Evolutionary conservation across 2,113 vertebrate genomes (phyloP).

Genomic region (Tympanuchus pallidicinctus): DNA sequence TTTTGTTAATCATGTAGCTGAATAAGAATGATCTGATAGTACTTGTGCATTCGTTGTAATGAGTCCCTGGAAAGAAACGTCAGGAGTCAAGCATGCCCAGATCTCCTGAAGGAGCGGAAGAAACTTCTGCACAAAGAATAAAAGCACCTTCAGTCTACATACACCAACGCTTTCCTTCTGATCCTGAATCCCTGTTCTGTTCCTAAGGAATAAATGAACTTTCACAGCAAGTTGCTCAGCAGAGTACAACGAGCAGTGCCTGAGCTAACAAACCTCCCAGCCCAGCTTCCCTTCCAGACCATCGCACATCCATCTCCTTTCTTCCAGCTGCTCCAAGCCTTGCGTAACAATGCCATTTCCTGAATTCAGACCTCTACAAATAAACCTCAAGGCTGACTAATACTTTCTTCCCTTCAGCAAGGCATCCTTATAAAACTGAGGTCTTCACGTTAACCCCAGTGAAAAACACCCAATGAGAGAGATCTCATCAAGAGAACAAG

Average conservation of each 20-base stretch:
- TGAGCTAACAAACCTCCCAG: constrained; percentile 17
- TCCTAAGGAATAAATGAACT: neutral
- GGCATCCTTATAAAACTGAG: constrained; percentile 4
- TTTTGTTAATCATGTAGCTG: constrained; percentile 28
- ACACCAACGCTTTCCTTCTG: neutral
- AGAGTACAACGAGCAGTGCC: constrained; percentile 1
- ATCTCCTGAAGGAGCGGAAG: neutral
- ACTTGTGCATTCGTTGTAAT: constrained; percentile 32
- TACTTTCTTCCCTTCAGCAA: constrained; percentile 36
- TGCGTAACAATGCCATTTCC: constrained; percentile 52
- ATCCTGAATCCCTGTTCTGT: neutral
- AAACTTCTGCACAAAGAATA: constrained; percentile 7
- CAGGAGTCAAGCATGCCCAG: neutral
- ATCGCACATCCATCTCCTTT: constrained; percentile 50
- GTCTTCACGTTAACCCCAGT: neutral
- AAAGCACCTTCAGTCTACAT: neutral
- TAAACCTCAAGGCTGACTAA: constrained; percentile 55
- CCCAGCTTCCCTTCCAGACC: neutral
- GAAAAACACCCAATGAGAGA: neutral
- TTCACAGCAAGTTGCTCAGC: neutral
- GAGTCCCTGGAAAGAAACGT: neutral
- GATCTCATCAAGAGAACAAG: neutral
- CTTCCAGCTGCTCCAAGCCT: constrained; percentile 45
- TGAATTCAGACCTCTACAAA: constrained; percentile 54
- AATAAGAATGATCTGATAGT: constrained; percentile 22